Conservation (phyloP, 2,113 vertebrate genomes). For the Nothoprocta perdicaria region DNA sequence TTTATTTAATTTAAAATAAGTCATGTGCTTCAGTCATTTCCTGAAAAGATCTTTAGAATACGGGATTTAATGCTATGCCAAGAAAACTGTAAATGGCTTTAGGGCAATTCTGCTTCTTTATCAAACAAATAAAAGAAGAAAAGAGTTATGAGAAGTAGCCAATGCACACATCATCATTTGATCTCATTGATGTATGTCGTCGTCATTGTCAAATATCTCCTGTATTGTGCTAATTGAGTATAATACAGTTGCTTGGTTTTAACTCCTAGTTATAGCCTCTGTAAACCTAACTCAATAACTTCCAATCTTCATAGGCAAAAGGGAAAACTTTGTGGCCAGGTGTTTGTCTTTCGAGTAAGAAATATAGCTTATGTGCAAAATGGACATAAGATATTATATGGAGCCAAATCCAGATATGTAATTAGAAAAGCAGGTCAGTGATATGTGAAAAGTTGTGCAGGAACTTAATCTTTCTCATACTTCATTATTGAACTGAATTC, state of each 20-base stretch:
- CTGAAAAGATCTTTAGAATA: neutral
- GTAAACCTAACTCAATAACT: neutral
- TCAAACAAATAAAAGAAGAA: neutral
- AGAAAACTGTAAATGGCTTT: neutral
- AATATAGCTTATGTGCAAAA: neutral
- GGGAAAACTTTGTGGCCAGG: neutral
- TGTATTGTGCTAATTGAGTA: neutral
- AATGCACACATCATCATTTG: neutral
- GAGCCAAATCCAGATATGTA: neutral
- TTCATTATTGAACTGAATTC: too few species aligned
- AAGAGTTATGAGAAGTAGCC: neutral
- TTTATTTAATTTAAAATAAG: constrained; percentile 1
- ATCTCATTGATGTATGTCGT: neutral
- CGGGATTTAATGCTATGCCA: neutral
- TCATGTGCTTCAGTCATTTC: neutral
- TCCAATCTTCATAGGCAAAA: neutral
- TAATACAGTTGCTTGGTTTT: neutral
- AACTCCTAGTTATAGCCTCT: neutral
- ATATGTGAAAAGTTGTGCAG: neutral
- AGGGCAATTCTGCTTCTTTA: neutral
- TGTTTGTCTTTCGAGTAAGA: neutral
- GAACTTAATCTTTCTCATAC: neutral
- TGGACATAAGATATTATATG: neutral
- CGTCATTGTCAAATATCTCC: neutral
- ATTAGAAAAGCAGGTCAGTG: neutral